Percentiles rank a stretch among this genome's conserved stretches.
These are phyloP conservation scores for Pelosia muscerda DNA, from an alignment of 2,888 invertebrate genomes.

Conservation along the genomic window DNA sequence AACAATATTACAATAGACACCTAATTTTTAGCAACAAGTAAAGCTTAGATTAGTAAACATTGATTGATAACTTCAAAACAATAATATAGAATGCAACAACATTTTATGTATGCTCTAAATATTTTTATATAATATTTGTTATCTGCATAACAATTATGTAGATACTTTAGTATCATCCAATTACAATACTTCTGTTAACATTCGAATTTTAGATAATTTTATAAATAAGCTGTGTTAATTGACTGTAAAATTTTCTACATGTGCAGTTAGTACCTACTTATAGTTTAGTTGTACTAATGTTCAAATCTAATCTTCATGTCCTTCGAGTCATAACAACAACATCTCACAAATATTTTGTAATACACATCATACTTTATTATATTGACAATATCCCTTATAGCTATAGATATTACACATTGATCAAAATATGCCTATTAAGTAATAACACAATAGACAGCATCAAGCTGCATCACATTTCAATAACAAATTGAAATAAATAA, in stretches of 20 bases:
- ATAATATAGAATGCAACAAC: constrained; percentile 28
- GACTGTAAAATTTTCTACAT: constrained; percentile 63
- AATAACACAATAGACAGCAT: constrained; percentile 75
- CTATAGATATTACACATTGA: constrained; percentile 70
- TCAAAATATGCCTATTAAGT: constrained; percentile 71
- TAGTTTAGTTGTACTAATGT: constrained; percentile 67
- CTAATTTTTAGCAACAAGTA: constrained; percentile 20
- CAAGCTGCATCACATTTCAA: constrained; percentile 79
- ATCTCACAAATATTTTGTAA: constrained; percentile 66
- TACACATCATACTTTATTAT: constrained; percentile 65
- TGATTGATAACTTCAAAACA: constrained; percentile 18
- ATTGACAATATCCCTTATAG: constrained; percentile 75
- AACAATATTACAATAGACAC: constrained; percentile 45
- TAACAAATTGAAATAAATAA: constrained; percentile 76
- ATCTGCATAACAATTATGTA: constrained; percentile 55
- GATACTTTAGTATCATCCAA: constrained; percentile 24
- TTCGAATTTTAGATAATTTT: constrained; percentile 32
- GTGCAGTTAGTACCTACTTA: constrained; percentile 61
- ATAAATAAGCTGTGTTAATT: constrained; percentile 59
- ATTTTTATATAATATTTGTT: constrained; percentile 35
- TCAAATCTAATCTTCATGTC: constrained; percentile 63
- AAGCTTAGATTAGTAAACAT: constrained; percentile 5
- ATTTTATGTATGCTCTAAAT: constrained; percentile 31
- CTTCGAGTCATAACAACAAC: constrained; percentile 68
- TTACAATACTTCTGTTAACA: constrained; percentile 38